Evolutionary conservation across 92 coral and sea anemone species (phyloP), one percentile per base, ranked within the genome.

Genomic region (Epizoanthus stellaris): DNA sequence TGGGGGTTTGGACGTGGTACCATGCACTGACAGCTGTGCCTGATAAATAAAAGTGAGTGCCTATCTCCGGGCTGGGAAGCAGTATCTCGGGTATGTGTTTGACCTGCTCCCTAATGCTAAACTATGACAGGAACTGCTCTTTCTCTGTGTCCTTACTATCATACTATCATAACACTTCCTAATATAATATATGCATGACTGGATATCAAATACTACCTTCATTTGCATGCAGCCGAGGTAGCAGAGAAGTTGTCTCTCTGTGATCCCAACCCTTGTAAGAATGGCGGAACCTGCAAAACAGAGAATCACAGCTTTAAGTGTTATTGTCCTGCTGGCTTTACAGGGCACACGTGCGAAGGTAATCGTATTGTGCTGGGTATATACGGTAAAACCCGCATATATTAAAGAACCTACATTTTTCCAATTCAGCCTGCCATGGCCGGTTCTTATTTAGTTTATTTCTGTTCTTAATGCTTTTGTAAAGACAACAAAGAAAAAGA

Each of bases 241-340:
- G 82, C 38, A 38, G 16, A 19, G 23, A 77, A 40, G 64, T 70
- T 77, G 7, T 40, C 82, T 6, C 39, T 65, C 42, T 93, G 97
- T 56, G 88, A 90, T 63, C 94, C 97, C 4, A 90, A 88, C 63
- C 97, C 97, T 13, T 93, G 97, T 81, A 80, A 40, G 57, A 88
- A 93, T 79, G 91, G 94, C 13, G 97, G 97, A 56, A 80, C 97
- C 6, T 93, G 97, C 67, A 68, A 65, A 43, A 73, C 88, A 8
- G 84, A 88, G 20, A 84, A 88, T 70, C 75, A 79, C 56, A 87
- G 80, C 58, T 93, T 88, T 66, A 80, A 64, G 42, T 93, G 97
- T 60, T 91, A 88, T 81, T 93, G 97, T 70, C 62, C 67, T 23
- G 66, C 77, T 4, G 97, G 97, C 42, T 93, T 82, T 75, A 67